Evolutionary conservation across 2,888 invertebrate genomes (phyloP), one percentile per base, ranked within the genome.

Genomic region (Sarcophaga variegata): DNA sequence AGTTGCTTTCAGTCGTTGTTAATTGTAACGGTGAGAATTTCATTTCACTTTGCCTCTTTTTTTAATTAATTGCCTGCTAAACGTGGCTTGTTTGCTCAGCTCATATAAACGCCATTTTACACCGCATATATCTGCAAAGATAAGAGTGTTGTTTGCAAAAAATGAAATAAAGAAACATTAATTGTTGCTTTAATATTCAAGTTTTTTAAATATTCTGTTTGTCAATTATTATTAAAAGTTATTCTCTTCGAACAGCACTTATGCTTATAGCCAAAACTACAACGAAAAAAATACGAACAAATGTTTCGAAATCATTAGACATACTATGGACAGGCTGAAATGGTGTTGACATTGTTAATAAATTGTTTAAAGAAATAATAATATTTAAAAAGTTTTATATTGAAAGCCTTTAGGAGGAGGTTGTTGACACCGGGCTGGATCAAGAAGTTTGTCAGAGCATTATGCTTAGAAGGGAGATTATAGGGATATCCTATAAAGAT

Each of bases 101-200:
- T 6, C 37, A 37, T 0, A 6, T 37, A 6, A 1, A 37, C 37
- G 6, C 37, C 37, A 1, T 37, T 71, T 74, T 82, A 77, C 37
- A 81, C 37, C 6, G 37, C 37, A 37, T 37, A 1, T 37, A 37
- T 37, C 37, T 37, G 37, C 37, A 37, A 37, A 6, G 37, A 37
- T 6, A 37, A 6, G 37, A 37, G 27, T 27, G 4, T 27, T 3
- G 27, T 27, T 27, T 77, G 59, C 64, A 79, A 78, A 78, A 78
- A 78, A 25, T 3, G 25, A 83, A 83, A 83, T 78, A 83, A 67
- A 72, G 49, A 72, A n/a, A 82, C 64, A 82, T 77, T 77, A 83
- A 83, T 78, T 62, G 78, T 45, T 37, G 37, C 37, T 37, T 37
- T 6, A 6, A 37, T 37, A 37, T 37, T 37, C 37, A 37, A 6